phyloP scores from a whole-genome alignment of 1,140 invertebrate genomes.

The Drosophila melanica region DNA sequence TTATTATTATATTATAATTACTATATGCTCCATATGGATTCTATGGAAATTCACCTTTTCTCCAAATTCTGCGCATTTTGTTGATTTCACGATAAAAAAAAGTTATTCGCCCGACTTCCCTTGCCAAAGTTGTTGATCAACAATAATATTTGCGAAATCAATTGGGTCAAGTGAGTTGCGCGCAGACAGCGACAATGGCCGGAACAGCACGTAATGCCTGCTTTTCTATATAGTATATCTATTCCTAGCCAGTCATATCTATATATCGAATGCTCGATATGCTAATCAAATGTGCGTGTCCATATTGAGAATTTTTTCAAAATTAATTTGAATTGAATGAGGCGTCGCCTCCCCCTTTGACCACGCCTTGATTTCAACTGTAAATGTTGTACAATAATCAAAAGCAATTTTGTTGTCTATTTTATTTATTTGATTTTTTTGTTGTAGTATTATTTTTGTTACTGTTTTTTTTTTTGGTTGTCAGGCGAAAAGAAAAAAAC shows the following conservation, averaged over 20 bases:
- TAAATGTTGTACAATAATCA: constrained; percentile 79
- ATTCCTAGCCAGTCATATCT: constrained; percentile 18
- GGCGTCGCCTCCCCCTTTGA: constrained; percentile 9
- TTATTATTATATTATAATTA: too few species aligned
- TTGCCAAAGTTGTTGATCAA: constrained; percentile 4
- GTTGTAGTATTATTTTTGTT: constrained; percentile 5
- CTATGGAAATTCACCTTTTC: neutral
- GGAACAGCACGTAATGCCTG: constrained; percentile 48
- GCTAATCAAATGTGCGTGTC: constrained; percentile 72
- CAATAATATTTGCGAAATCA: constrained; percentile 73
- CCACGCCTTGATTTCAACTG: constrained; percentile 48
- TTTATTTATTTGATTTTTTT: neutral
- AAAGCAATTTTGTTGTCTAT: constrained; percentile 26
- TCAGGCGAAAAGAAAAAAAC: constrained; percentile 16
- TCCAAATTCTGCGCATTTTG: constrained; percentile 19
- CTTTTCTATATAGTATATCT: constrained; percentile 10
- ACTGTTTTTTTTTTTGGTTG: constrained; percentile 6
- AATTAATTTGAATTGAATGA: constrained; percentile 56
- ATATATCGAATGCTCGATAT: constrained; percentile 41
- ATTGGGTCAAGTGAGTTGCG: constrained; percentile 69
- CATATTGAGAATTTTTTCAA: constrained; percentile 44
- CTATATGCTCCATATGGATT: neutral
- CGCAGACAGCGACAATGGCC: constrained; percentile 20
- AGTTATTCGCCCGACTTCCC: neutral
- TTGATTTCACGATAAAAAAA: constrained; percentile 14